A percentile compares a stretch with the other conserved stretches of the same genome.
Conservation (phyloP, 2,113 vertebrate genomes). For the Pollimyrus isidori region DNA sequence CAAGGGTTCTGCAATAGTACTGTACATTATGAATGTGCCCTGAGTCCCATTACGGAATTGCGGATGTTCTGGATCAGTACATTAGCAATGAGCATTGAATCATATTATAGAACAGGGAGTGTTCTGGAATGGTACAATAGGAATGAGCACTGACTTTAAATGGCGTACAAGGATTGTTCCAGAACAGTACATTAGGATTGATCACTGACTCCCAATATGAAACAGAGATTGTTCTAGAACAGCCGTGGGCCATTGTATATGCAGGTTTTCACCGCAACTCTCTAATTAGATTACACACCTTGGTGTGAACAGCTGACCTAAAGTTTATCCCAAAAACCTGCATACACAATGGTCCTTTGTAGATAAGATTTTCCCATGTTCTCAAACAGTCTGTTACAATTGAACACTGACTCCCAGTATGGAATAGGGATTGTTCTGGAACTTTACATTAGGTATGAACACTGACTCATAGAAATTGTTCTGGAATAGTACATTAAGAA, state of each 20-base stretch:
- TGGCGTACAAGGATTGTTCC: background rate
- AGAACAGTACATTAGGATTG: background rate
- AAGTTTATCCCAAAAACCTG: no score
- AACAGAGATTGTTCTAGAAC: background rate
- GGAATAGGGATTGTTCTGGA: background rate
- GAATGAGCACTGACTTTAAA: background rate
- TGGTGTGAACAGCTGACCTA: no score
- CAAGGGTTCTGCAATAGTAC: background rate
- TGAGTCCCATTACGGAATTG: background rate
- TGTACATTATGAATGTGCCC: background rate
- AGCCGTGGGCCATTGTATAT: background rate
- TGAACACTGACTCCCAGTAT: background rate
- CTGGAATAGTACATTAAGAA: background rate
- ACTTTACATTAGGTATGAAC: background rate
- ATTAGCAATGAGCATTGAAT: background rate
- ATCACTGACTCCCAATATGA: background rate
- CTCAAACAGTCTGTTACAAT: background rate
- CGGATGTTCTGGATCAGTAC: background rate
- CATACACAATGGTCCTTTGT: no score
- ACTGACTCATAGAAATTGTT: background rate
- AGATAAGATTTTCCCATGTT: background rate
- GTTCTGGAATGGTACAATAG: background rate
- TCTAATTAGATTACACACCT: no score
- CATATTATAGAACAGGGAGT: background rate
- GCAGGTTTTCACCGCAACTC: background rate